Evolutionary conservation across 2,113 vertebrate genomes (phyloP), one percentile per base, ranked within the genome.

Genomic region (Brachirus orientalis): DNA sequence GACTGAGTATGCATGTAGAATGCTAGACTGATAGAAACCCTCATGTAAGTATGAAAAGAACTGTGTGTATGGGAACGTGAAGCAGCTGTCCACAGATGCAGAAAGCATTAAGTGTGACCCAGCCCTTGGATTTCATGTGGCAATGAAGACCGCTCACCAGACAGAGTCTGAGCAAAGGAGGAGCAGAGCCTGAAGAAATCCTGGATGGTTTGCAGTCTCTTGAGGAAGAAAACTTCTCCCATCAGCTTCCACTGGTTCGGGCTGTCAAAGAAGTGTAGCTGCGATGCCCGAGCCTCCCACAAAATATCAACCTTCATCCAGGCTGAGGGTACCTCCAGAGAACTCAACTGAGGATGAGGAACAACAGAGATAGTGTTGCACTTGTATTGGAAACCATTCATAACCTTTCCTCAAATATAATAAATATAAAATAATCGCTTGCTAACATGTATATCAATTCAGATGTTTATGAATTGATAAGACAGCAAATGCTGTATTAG

Each of bases 251-350:
- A 88, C 63, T 96, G 95, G 56, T 88, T 93, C 45, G 91, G 88
- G 55, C 93, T 93, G 64, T 98, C 96, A 75, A 98, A 97, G 90
- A 98, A 96, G 77, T 97, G 94, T 2, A 95, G 94, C 72, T 98
- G 98, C 1, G 95, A 94, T 52, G 95, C 94, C 10, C 96, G 93
- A 8, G 97, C 95, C 87, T 99, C 98, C 80, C 95, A 87, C 66
- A 99, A 93, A 48, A 98, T 95, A 43, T 99, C 97, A 47, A 99
- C 94, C 87, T 98, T 99, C 47, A 95, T 91, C 98, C 98, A 99
- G 44, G 96, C 92, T 10, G 92, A 56, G 0, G 98, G 97, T 37
- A 99, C 94, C 78, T 98, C 97, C 94, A 98, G 93, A 76, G 95
- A 96, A 83, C 96, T 96, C 62, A 99, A 88, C 98, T 99, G 14